Percentiles rank a stretch among this genome's conserved stretches.
Conservation (phyloP, 2,888 invertebrate genomes). For the Philereme transversata region DNA sequence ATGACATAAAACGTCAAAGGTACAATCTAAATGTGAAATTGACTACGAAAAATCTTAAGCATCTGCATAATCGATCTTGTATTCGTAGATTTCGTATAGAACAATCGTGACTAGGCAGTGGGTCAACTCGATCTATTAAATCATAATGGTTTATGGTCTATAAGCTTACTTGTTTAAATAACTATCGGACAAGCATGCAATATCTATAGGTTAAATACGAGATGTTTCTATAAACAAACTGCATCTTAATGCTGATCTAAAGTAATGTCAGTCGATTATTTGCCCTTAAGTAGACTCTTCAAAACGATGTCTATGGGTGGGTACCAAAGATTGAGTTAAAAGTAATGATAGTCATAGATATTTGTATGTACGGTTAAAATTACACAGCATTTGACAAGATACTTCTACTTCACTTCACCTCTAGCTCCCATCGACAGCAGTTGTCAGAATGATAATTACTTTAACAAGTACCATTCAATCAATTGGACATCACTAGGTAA, state of each 20-base stretch:
- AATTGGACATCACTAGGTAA: conserved; percentile 13
- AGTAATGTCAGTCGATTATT: background rate
- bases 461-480: conserved; percentile 18
- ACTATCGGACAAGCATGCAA: conserved; percentile 43
- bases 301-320: background rate
- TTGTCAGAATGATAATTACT: conserved; percentile 21
- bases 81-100: conserved; percentile 27
- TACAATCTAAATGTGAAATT: background rate
- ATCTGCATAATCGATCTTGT: conserved; percentile 29
- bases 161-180: conserved; percentile 38
- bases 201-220: conserved; percentile 49
- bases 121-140: conserved; percentile 71
- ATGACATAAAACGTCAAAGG: conserved; percentile 2
- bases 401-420: background rate
- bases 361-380: background rate
- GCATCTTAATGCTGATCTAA: background rate
- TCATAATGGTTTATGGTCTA: conserved; percentile 54
- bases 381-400: background rate
- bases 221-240: conserved; percentile 38
- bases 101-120: conserved; percentile 68
- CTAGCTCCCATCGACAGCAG: conserved; percentile 9
- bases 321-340: background rate
- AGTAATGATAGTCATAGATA: background rate
- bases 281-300: background rate
- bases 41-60: conserved; percentile 24